Conservation (phyloP, 1,140 invertebrate species). For the Lepidurus apus region DNA sequence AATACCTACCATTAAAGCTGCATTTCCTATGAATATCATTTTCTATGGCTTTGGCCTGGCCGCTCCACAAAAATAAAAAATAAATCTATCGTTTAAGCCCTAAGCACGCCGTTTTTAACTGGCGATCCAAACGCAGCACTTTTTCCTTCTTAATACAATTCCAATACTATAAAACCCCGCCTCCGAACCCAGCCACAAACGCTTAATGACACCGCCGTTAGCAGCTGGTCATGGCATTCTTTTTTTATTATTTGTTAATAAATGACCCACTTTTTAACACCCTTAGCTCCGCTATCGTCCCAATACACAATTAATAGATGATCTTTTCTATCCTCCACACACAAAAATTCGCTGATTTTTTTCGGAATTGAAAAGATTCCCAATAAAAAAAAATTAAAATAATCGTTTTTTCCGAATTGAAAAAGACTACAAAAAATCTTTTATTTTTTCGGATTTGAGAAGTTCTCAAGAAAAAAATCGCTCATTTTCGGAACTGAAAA, state of each 20-base stretch:
- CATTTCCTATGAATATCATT: constrained; percentile 15
- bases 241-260: not conserved
- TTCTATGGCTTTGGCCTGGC: not conserved
- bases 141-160: not conserved
- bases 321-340: not conserved
- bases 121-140: not conserved
- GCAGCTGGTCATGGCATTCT: constrained; percentile 3
- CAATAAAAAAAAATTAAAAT: no score
- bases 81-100: not conserved
- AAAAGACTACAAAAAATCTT: no score
- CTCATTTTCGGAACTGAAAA: not conserved
- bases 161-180: not conserved
- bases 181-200: not conserved
- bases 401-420: no score
- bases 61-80: not conserved
- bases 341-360: no score
- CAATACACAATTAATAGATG: not conserved
- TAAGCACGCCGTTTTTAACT: not conserved
- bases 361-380: no score
- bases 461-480: not conserved
- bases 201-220: not conserved
- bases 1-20: constrained; percentile 13
- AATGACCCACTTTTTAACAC: constrained; percentile 7
- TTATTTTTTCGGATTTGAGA: not conserved
- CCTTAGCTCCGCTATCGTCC: not conserved